These are phyloP conservation scores for Nowickia ferox DNA, from an alignment of 2,888 invertebrate genomes.

Conservation along the genomic window DNA sequence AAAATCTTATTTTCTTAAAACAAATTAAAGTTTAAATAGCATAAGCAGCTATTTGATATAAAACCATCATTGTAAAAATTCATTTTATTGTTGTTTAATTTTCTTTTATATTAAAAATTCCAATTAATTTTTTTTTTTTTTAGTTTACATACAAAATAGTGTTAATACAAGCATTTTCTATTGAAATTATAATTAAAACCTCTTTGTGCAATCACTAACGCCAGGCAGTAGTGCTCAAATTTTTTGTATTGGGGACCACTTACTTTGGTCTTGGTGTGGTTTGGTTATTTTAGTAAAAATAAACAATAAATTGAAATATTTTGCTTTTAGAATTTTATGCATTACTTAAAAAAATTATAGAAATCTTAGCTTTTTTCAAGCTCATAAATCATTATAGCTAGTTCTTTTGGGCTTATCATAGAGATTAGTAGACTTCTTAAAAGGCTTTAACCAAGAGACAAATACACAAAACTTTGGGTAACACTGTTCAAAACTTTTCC, in stretches of 20 bases:
- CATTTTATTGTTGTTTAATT: conserved; percentile 1
- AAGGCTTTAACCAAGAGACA: no score
- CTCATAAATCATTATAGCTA: no score
- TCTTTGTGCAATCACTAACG: conserved; percentile 11
- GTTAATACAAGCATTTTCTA: conserved; percentile 32
- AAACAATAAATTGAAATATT: no score
- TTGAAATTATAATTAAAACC: conserved; percentile 39
- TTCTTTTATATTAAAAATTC: conserved; percentile 30
- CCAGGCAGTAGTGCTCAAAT: neutral
- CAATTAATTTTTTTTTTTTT: conserved; percentile 16
- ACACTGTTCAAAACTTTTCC: neutral
- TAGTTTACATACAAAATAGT: neutral
- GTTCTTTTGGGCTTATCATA: no score
- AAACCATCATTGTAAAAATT: neutral
- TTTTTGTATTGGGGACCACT: neutral
- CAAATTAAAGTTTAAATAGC: no score
- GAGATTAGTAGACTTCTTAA: no score
- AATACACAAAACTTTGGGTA: neutral
- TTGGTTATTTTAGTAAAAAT: no score
- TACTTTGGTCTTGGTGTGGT: neutral
- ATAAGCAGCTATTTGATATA: neutral
- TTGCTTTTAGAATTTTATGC: no score
- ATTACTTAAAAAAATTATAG: no score
- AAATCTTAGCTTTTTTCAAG: no score
- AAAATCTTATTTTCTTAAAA: neutral